Conservation (phyloP, 2,888 invertebrate species). For the Cantharis rustica region DNA sequence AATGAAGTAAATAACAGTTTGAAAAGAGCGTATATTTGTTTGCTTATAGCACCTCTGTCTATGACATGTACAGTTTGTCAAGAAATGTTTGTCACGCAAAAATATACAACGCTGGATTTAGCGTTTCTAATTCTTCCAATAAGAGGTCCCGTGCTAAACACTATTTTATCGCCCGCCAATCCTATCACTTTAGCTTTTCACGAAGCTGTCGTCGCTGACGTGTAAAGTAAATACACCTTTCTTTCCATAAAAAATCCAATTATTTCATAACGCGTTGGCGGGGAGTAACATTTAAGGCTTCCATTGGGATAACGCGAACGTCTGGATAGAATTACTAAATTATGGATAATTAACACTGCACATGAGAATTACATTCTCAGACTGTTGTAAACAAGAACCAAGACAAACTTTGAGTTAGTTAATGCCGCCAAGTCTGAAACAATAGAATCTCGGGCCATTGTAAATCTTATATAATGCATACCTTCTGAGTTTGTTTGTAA, state of each 20-base stretch:
- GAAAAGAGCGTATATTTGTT: not conserved
- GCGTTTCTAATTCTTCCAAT: slow-evolving; percentile 7
- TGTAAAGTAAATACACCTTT: slow-evolving; percentile 6
- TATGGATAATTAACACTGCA: slow-evolving; percentile 48
- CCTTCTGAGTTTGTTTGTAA: slow-evolving; percentile 22
- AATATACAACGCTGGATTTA: slow-evolving; percentile 5
- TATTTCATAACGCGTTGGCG: not conserved
- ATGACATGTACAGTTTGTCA: slow-evolving; percentile 14
- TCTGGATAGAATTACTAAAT: slow-evolving; percentile 37
- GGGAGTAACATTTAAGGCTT: slow-evolving; percentile 17
- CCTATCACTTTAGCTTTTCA: slow-evolving; percentile 8
- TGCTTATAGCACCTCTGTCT: slow-evolving; percentile 8
- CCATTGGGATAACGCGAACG: slow-evolving; percentile 19
- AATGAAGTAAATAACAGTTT: not conserved
- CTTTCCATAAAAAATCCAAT: not conserved
- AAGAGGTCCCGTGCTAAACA: slow-evolving; percentile 1
- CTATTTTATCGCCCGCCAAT: slow-evolving; percentile 12
- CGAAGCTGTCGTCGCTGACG: slow-evolving; percentile 8
- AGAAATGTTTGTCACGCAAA: slow-evolving; percentile 2
- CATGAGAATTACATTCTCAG: slow-evolving; percentile 46
- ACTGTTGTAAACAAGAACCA: slow-evolving; percentile 46
- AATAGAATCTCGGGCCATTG: slow-evolving; percentile 31
- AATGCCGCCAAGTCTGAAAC: slow-evolving; percentile 36
- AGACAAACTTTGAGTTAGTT: slow-evolving; percentile 47
- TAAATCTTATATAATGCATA: slow-evolving; percentile 26